Evolutionary conservation across 1,140 invertebrate genomes (phyloP).

Genomic region (Cepaea nemoralis): DNA sequence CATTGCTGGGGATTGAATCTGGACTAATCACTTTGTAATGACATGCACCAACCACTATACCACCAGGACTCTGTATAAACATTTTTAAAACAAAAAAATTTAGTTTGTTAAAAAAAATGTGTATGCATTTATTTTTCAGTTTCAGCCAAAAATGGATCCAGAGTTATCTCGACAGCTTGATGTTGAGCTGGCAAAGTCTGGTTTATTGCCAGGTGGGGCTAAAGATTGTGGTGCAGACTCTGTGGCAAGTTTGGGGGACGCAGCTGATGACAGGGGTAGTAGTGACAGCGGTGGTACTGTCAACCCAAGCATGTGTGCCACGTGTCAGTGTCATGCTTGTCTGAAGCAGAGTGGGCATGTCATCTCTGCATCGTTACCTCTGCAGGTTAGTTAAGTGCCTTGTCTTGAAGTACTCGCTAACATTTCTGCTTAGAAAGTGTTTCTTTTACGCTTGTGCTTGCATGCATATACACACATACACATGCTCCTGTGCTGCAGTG

Average conservation of each 20-base stretch:
- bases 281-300: conserved; percentile 13
- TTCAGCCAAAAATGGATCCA: conserved; percentile 32
- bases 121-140: conserved; percentile 11
- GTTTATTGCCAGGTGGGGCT: conserved; percentile 16
- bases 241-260: not conserved
- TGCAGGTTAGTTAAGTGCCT: conserved; percentile 44
- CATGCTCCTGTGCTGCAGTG: too few species aligned
- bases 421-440: not conserved
- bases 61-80: too few species aligned
- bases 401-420: not conserved
- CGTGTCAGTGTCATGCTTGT: conserved; percentile 70
- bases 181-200: conserved; percentile 32
- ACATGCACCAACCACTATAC: too few species aligned
- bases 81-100: too few species aligned
- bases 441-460: too few species aligned
- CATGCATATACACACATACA: too few species aligned
- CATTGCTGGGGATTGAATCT: too few species aligned
- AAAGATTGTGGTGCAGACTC: conserved; percentile 10
- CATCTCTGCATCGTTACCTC: conserved; percentile 63
- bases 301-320: conserved; percentile 26
- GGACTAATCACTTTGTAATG: too few species aligned
- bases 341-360: conserved; percentile 66
- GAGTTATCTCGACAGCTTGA: conserved; percentile 35
- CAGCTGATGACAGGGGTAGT: conserved; percentile 5
- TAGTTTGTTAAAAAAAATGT: too few species aligned